phyloP scores from a whole-genome alignment of 2,797 vertebrate species.

The Numenius phaeopus region DNA sequence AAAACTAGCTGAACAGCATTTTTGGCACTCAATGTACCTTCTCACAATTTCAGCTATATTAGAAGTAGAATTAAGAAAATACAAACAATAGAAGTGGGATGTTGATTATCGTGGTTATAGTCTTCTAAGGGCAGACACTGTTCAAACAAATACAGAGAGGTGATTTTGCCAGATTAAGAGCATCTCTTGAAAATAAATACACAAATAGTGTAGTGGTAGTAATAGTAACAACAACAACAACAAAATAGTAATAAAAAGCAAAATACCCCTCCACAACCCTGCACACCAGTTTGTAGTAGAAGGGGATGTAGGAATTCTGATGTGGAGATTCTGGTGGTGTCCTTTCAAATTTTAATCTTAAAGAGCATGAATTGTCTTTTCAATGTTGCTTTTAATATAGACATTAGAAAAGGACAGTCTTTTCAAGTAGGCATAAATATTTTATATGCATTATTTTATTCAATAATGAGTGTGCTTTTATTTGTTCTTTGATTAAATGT shows the following conservation, averaged over 20 bases:
- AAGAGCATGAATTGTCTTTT: not conserved
- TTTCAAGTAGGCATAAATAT: not conserved
- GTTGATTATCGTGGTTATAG: not conserved
- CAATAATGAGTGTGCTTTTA: not conserved
- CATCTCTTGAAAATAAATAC: not conserved
- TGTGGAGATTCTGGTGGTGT: not conserved
- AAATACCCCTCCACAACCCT: not conserved
- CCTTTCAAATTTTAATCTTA: not conserved
- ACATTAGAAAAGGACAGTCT: not conserved
- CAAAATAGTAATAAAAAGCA: not conserved
- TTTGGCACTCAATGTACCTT: not conserved
- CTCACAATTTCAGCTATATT: not conserved
- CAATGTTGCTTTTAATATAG: not conserved
- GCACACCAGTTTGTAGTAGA: not conserved
- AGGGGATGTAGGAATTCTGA: not conserved
- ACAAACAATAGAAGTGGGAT: not conserved
- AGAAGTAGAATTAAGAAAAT: not conserved
- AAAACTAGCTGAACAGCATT: not conserved
- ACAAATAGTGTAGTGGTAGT: not conserved
- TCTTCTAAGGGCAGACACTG: not conserved
- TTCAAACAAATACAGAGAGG: not conserved
- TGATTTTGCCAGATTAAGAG: not conserved
- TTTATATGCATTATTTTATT: not conserved
- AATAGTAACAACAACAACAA: not conserved
- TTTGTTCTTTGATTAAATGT: constrained; percentile 22